Conservation (phyloP, 2,113 vertebrate genomes). For the Perca fluviatilis region DNA sequence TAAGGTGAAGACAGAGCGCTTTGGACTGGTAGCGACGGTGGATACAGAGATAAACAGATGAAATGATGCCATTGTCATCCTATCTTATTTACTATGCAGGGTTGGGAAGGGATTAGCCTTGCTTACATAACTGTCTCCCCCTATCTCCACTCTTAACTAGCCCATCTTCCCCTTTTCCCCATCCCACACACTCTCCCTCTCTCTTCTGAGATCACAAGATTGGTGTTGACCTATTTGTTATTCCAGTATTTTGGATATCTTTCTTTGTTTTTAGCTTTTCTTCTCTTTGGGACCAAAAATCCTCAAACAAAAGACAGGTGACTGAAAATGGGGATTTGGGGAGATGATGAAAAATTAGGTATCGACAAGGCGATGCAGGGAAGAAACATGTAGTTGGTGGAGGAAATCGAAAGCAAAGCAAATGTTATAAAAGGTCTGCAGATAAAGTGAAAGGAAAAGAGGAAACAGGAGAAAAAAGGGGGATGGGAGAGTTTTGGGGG, state of each 20-base stretch:
- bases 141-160: constrained; percentile 43
- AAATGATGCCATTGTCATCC: constrained; percentile 74
- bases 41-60: constrained; percentile 56
- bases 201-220: constrained; percentile 48
- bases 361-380: background rate
- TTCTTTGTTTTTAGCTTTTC: constrained; percentile 11
- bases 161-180: constrained; percentile 34
- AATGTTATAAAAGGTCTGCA: constrained; percentile 42
- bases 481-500: constrained; percentile 26
- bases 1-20: constrained; percentile 42
- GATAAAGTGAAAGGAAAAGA: constrained; percentile 50
- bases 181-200: background rate
- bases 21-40: constrained; percentile 27
- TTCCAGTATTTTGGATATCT: constrained; percentile 15
- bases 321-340: constrained; percentile 4
- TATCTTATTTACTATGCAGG: constrained; percentile 72
- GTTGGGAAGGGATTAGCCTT: constrained; percentile 76
- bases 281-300: constrained; percentile 21
- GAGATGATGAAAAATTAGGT: constrained; percentile 26
- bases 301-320: background rate
- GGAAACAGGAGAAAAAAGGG: constrained; percentile 35
- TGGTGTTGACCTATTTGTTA: constrained; percentile 52
- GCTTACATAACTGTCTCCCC: constrained; percentile 76
- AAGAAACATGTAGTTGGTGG: background rate
- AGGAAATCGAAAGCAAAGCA: constrained; percentile 21